Evolutionary conservation across 2,113 vertebrate genomes (phyloP).

Genomic region (Eolophus roseicapilla): DNA sequence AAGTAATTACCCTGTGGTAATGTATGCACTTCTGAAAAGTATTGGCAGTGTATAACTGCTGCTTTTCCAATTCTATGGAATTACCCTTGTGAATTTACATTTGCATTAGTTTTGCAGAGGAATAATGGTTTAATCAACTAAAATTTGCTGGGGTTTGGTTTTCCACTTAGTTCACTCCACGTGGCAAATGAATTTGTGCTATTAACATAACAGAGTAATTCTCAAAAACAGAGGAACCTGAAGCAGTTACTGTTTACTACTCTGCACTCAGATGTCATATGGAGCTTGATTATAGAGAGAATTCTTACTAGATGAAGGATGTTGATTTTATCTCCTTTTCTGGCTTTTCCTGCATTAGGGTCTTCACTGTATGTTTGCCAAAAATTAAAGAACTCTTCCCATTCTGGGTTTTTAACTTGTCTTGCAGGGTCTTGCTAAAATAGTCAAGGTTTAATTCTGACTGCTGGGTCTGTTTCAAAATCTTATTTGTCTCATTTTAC

Average conservation of each 20-base stretch:
- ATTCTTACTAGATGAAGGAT: background rate
- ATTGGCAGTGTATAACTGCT: background rate
- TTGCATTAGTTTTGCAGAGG: background rate
- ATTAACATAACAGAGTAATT: background rate
- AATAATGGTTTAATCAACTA: background rate
- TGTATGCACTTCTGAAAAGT: background rate
- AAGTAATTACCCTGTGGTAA: background rate
- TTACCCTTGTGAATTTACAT: background rate
- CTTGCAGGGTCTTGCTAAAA: background rate
- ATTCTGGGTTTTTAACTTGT: background rate
- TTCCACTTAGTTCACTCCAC: background rate
- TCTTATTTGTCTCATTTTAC: background rate
- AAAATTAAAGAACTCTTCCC: background rate
- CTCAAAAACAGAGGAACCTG: background rate
- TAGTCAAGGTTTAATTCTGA: background rate
- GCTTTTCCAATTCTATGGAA: background rate
- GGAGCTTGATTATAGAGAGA: background rate
- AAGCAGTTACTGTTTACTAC: background rate
- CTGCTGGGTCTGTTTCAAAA: background rate
- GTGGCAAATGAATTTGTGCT: constrained; percentile 1
- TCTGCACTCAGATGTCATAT: background rate
- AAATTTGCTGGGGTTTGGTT: background rate
- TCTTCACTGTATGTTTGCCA: background rate
- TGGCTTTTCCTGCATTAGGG: background rate
- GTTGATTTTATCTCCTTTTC: background rate